Percentiles rank a stretch among this genome's conserved stretches.
These are phyloP conservation scores for Chrysocyon brachyurus DNA, from an alignment of 2,797 vertebrate species.

Conservation along the genomic window DNA sequence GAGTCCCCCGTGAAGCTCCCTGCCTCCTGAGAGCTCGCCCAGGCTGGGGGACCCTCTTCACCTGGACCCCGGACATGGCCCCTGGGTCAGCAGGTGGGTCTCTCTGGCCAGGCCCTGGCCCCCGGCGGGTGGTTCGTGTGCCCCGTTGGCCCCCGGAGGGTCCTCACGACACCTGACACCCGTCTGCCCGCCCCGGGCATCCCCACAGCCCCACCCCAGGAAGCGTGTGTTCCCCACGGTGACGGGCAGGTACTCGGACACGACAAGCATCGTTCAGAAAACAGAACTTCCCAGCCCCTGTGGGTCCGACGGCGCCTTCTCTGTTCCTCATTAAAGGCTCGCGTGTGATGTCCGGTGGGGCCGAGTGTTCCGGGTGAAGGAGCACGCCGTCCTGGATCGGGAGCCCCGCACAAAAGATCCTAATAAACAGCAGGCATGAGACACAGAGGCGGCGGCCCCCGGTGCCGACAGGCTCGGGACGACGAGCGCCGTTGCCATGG, in stretches of 20 bases:
- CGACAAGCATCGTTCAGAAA: not conserved
- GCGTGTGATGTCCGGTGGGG: not conserved
- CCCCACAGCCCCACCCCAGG: too few relatives aligned
- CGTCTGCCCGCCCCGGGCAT: not conserved
- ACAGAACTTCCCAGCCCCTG: not conserved
- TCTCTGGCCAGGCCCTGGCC: rapidly evolving
- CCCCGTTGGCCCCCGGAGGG: not conserved
- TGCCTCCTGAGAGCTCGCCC: not conserved
- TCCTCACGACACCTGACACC: not conserved
- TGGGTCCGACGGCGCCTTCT: rapidly evolving
- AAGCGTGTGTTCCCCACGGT: rapidly evolving
- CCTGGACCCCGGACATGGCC: not conserved
- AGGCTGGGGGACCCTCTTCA: rapidly evolving
- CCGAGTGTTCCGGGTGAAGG: not conserved
- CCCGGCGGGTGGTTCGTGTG: not conserved
- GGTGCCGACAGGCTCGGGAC: not conserved
- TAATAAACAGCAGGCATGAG: not conserved
- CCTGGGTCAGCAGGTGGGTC: not conserved
- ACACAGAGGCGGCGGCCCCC: rapidly evolving
- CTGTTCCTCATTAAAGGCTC: too few relatives aligned
- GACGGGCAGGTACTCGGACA: not conserved
- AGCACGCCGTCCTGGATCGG: rapidly evolving
- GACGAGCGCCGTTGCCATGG: rapidly evolving
- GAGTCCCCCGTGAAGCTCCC: not conserved
- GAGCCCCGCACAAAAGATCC: not conserved